phyloP scores from a whole-genome alignment of 2,888 invertebrate species.

The Abrostola triplasia region DNA sequence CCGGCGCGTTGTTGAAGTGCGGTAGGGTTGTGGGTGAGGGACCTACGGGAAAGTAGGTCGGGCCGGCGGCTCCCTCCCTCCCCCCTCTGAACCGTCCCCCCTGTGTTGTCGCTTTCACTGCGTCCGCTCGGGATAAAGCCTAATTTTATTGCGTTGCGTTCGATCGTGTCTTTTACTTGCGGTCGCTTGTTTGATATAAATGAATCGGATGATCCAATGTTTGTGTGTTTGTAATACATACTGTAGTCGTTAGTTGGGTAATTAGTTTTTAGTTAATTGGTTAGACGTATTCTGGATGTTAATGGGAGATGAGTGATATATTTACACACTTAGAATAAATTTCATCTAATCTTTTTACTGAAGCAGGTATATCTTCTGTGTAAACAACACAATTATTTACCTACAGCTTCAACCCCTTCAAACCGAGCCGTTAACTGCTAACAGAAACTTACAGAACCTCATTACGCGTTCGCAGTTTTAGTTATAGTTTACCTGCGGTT shows the following conservation, averaged over 20 bases:
- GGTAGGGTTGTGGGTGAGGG: constrained; percentile 67
- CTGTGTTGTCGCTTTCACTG: constrained; percentile 79
- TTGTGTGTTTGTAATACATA: constrained; percentile 11
- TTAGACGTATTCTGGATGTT: no score
- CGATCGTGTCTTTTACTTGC: constrained; percentile 76
- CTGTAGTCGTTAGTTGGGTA: not conserved
- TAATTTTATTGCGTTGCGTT: constrained; percentile 84
- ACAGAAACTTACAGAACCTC: constrained; percentile 46
- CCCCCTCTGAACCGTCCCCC: constrained; percentile 51
- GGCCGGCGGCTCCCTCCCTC: constrained; percentile 59
- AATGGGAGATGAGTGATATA: no score
- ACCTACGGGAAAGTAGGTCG: constrained; percentile 80
- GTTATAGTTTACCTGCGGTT: constrained; percentile 46
- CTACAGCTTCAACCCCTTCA: constrained; percentile 21
- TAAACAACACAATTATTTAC: constrained; percentile 27
- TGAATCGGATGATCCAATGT: constrained; percentile 59
- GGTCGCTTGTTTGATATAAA: constrained; percentile 65
- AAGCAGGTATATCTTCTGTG: no score
- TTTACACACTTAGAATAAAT: no score
- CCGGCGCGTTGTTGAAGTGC: constrained; percentile 58
- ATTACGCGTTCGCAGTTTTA: constrained; percentile 47
- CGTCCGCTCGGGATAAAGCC: constrained; percentile 78
- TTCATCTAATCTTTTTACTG: no score
- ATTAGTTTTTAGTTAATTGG: not conserved
- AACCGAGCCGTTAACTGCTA: constrained; percentile 31